Base-by-base conservation (phyloP, 2,797 vertebrate species). In the Schizopygopsis malacanthus region DNA sequence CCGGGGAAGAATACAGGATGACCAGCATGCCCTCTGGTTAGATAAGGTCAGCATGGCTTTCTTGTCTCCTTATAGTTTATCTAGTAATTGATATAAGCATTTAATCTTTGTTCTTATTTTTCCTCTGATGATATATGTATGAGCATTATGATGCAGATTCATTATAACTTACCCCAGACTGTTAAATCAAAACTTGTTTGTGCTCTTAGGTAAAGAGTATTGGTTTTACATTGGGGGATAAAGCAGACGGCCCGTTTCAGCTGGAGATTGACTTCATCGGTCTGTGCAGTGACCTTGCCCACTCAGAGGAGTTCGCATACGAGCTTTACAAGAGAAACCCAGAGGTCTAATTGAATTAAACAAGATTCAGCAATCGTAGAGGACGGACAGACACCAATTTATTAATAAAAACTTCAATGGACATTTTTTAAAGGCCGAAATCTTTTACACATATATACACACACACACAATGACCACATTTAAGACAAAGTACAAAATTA, bases 221-320 rank as follows among this genome's bases (percentile, higher is more conserved):
- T 69, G 98, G 97, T 83, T 97, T 99, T 86, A 99, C 98, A 0
- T 86, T 99, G 20, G 97, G 95, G 85, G 98, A 99, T 89, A 96
- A 97, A 94, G 93, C 95, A 5, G 93, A 99, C 33, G 98, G 98
- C 4, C 96, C 96, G 0, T 99, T 98, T 93, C 97, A 98, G 90
- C 92, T 99, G 87, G 98, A 99, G 93, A 97, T 99, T 0, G 97
- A 99, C 85, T 99, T 95, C 89, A 97, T 99, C 81, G 98, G 96
- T 1, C 92, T 97, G 41, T 93, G 94, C 79, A 96, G 93, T 0
- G 98, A 99, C 79, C 92, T 92, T 10, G 94, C 98, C 10, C 98
- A 99, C 85, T 96, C 89, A 0, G 98, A 99, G 89, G 95, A 97
- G 89, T 98, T 97, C 90, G 97, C 98, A 0, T 99, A 99, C 6